Percentiles rank a stretch among this genome's conserved stretches.
Conservation (phyloP, 2,113 vertebrate species). For the Gallinago media region DNA sequence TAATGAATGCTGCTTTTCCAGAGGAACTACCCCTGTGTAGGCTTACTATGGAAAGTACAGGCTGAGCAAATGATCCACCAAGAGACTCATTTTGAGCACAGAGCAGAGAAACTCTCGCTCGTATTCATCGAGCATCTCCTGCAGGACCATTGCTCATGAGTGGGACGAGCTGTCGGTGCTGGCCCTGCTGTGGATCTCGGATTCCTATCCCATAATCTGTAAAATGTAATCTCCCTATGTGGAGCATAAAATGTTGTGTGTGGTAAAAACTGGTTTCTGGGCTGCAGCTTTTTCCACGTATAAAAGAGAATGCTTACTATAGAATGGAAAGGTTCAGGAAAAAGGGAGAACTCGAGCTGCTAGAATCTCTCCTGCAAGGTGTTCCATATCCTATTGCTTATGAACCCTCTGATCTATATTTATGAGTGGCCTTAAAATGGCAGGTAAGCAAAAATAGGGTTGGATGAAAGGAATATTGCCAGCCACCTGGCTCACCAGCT, state of each 20-base stretch:
- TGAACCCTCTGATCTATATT: conserved; percentile 12
- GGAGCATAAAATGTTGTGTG: background rate
- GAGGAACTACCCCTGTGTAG: background rate
- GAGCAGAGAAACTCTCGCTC: background rate
- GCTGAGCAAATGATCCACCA: background rate
- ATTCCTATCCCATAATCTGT: fast-evolving
- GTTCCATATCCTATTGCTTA: background rate
- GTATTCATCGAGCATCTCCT: background rate
- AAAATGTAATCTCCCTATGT: background rate
- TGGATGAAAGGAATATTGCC: background rate
- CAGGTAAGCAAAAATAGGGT: conserved; percentile 12
- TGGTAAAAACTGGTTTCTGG: background rate
- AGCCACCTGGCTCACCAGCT: background rate
- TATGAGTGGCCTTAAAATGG: background rate
- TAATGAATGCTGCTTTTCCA: background rate
- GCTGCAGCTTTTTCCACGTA: background rate
- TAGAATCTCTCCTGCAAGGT: background rate
- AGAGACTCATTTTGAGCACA: background rate
- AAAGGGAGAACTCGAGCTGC: background rate
- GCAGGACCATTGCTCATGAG: background rate
- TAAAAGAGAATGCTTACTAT: background rate
- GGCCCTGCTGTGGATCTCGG: background rate
- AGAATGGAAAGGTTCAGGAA: background rate
- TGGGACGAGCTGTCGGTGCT: background rate
- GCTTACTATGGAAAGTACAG: background rate